phyloP scores from a whole-genome alignment of 1,140 invertebrate genomes.

The Rhyzopertha dominica region DNA sequence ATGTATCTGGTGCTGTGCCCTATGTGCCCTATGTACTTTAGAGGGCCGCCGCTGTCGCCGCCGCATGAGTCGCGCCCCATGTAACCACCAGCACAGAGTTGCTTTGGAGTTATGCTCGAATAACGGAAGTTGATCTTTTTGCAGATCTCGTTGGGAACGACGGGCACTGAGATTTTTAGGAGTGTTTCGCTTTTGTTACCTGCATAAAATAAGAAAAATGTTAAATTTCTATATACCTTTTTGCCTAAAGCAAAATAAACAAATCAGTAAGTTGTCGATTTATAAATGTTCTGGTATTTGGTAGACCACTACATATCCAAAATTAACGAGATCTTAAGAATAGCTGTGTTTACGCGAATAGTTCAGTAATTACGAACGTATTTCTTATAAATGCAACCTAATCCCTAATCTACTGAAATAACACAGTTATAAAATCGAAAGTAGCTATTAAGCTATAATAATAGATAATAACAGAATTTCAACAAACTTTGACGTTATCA shows the following conservation, averaged over 20 bases:
- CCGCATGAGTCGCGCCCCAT: conserved; percentile 48
- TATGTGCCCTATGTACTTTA: conserved; percentile 42
- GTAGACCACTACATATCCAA: no score
- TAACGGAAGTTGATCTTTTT: conserved; percentile 20
- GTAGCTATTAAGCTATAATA: no score
- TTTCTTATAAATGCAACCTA: no score
- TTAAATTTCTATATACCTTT: neutral
- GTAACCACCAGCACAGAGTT: conserved; percentile 50
- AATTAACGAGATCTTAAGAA: no score
- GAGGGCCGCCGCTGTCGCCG: conserved; percentile 57
- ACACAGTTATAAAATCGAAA: no score
- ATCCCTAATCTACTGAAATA: no score
- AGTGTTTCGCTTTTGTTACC: conserved; percentile 21
- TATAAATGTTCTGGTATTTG: no score
- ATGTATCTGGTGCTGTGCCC: conserved; percentile 25
- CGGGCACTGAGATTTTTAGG: conserved; percentile 13
- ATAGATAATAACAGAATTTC: no score
- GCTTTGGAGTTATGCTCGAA: conserved; percentile 25
- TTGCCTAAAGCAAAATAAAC: neutral
- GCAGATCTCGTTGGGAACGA: conserved; percentile 20
- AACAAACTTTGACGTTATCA: no score
- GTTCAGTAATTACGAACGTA: no score
- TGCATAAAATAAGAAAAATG: conserved; percentile 6
- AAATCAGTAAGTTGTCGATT: no score
- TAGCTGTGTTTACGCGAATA: no score